Base-by-base conservation (phyloP, 2,797 vertebrate species). In the Microtus californicus region DNA sequence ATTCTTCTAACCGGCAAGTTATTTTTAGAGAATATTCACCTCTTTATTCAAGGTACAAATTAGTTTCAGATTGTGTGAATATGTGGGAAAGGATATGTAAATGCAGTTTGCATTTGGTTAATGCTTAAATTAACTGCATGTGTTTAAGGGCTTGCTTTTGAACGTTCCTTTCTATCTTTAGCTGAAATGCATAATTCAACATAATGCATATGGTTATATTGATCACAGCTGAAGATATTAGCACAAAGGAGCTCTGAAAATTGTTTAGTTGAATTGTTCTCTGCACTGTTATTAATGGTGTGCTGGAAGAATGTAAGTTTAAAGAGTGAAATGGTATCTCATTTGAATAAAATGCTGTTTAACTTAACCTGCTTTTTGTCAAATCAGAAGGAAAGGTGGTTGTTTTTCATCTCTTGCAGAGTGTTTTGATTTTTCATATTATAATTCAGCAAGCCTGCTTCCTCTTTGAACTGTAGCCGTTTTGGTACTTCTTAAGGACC, bases 81-180 rank as follows among this genome's bases (percentile, higher is more conserved):
- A 80, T 97, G 92, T 61, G 59, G 87, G 91, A 92, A 95, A 97
- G 97, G 94, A 97, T 97, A 96, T 98, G 97, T 97, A 97, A 98
- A 97, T 97, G 79, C 94, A 94, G 96, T 94, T 96, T 97, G 97
- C 95, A 97, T 97, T 97, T 97, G 97, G 95, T 90, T 97, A 98
- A 97, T 95, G 96, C 96, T 97, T 98, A 98, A 98, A 98, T 98
- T 98, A 98, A 97, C 96, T 97, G 98, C 98, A 98, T 98, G 96
- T 96, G 96, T 97, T 93, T 97, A 92, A 93, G 94, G 94, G 94
- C 92, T 96, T 95, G 97, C 97, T 96, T 97, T 97, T 97, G 97
- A 97, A 97, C 96, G 95, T 96, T 96, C 95, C 95, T 96, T 98
- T 98, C 97, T 98, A 97, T 97, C 97, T 98, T 97, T 97, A 98